Base-by-base conservation (phyloP, 2,113 vertebrate species). In the Pseudopodoces humilis region DNA sequence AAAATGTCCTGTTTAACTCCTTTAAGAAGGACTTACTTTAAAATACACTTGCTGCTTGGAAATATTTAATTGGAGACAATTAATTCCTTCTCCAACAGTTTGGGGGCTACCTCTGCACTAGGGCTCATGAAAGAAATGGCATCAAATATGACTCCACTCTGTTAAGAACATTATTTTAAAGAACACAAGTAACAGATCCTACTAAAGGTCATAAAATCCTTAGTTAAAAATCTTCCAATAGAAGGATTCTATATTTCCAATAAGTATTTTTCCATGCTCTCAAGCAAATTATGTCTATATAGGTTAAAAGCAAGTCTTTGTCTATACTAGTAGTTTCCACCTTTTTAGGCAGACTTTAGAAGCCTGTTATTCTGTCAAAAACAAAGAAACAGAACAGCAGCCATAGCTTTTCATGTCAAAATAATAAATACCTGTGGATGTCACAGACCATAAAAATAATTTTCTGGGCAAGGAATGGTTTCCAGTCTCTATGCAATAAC, bases 151-250 rank as follows among this genome's bases (percentile, higher is more conserved):
- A 78, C 0, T 30, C 67, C 41, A 91, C 44, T 62, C 60, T 90
- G 80, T 46, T 92, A 88, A 78, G 95, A 89, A 94, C 69, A 80
- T 74, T 63, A 88, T 55, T 91, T 95, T 92, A 91, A 80, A 93
- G 88, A 92, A 96, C 71, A 94, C 24, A 27, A 4, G 19, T 59
- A 95, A 77, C 41, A 95, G 86, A 86, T 92, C 56, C 78, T 79
- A 55, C 78, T 83, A 50, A 74, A 89, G 41, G 37, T 77, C 23
- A 50, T 85, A 96, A 97, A 95, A 86, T 52, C 81, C 86, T 93
- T 31, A 43, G 56, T 83, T 44, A 83, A 74, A 74, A 74, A 69
- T 69, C 71, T 93, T 92, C 64, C 86, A 95, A 84, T 2, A 79
- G 24, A 84, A 93, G 13, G 53, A 89, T 37, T 33, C 19, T 59